Conservation (phyloP, 2,888 invertebrate species). For the Polylopha cassiicola region DNA sequence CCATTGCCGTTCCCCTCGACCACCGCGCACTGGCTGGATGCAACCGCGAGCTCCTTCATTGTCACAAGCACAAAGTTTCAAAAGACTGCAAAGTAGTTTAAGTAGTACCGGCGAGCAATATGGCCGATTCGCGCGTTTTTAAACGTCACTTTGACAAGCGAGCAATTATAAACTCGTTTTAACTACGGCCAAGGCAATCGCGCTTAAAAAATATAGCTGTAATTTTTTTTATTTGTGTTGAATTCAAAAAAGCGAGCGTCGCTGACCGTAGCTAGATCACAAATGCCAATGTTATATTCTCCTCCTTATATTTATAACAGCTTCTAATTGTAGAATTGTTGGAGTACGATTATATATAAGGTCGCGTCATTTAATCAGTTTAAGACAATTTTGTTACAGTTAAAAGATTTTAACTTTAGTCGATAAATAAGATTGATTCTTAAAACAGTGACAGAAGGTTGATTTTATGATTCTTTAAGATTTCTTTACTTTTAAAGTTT, state of each 20-base stretch:
- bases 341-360: constrained; percentile 1
- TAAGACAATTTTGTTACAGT: too few species aligned
- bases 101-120: constrained; percentile 26
- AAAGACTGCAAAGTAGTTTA: constrained; percentile 23
- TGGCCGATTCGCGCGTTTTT: constrained; percentile 53
- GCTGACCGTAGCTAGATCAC: constrained; percentile 12
- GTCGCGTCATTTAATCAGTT: constrained; percentile 10
- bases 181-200: constrained; percentile 57
- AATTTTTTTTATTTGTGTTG: constrained; percentile 21
- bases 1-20: too few species aligned
- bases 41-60: constrained; percentile 65
- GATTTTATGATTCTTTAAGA: too few species aligned
- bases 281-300: constrained; percentile 10
- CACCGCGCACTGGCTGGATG: constrained; percentile 46
- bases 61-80: constrained; percentile 31
- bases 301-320: constrained; percentile 15
- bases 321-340: constrained; percentile 4
- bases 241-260: constrained; percentile 19
- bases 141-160: constrained; percentile 66
- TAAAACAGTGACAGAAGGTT: not conserved
- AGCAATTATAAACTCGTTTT: constrained; percentile 34
- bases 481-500: too few species aligned
- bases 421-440: not conserved
- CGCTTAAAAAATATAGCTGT: constrained; percentile 40
- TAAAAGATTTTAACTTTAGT: constrained; percentile 5